Evolutionary conservation across 2,113 vertebrate genomes (phyloP).

Genomic region (Propithecus coquereli): DNA sequence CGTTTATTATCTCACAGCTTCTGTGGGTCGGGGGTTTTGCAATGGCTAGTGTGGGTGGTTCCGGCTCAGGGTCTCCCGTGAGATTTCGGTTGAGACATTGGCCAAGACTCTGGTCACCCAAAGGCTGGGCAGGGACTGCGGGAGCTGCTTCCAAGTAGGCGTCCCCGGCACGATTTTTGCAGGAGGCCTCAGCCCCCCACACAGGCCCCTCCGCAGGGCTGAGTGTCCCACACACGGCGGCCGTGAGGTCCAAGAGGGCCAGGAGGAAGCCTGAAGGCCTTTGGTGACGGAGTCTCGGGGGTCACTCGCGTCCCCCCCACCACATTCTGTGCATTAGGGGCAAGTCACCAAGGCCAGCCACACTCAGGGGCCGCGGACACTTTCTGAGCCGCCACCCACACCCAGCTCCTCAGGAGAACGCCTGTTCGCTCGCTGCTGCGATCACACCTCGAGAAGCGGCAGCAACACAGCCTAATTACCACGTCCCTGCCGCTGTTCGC

Average conservation of each 20-base stretch:
- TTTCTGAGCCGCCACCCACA: neutral
- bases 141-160: neutral
- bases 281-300: neutral
- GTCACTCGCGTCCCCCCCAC: too few relatives aligned
- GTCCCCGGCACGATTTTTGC: accelerated
- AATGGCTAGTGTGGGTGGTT: neutral
- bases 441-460: neutral
- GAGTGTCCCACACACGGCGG: neutral
- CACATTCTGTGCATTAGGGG: neutral
- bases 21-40: neutral
- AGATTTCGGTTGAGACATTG: neutral
- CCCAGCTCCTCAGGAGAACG: neutral
- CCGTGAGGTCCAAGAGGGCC: neutral
- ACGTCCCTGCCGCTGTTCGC: neutral
- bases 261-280: neutral
- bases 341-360: neutral
- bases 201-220: neutral
- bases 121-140: neutral
- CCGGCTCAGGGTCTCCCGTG: neutral
- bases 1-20: neutral
- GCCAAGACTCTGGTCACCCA: neutral
- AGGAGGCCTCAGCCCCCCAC: neutral
- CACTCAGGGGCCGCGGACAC: neutral
- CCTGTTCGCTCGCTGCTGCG: neutral
- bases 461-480: neutral